These are phyloP conservation scores for Sarcophilus harrisii DNA, from an alignment of 2,797 vertebrate species.

Conservation along the genomic window DNA sequence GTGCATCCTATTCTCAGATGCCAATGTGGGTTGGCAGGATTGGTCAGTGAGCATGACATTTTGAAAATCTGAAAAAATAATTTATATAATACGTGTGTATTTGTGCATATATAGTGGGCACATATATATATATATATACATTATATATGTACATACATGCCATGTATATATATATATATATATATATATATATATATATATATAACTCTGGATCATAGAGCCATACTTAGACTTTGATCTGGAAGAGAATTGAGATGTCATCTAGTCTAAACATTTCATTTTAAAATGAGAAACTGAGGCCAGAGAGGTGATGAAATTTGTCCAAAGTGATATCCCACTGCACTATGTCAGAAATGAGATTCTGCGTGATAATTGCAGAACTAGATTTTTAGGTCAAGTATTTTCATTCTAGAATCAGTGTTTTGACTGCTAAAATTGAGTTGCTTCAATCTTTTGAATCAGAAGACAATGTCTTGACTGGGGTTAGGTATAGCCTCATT, in stretches of 20 bases:
- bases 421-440: neutral
- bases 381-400: neutral
- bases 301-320: neutral
- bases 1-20: too few species aligned
- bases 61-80: neutral
- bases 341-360: neutral
- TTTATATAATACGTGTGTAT: too few species aligned
- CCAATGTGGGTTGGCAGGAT: neutral
- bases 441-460: neutral
- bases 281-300: neutral
- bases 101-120: too few species aligned
- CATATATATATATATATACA: too few species aligned
- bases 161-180: neutral
- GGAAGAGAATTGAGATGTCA: neutral
- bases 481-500: neutral
- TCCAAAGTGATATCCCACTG: neutral
- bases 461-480: neutral
- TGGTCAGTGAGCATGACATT: neutral
- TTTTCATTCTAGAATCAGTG: neutral
- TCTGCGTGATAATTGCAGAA: neutral
- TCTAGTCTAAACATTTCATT: neutral
- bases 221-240: neutral
- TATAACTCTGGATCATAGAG: neutral
- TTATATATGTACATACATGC: too few species aligned
- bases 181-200: neutral